phyloP scores from a whole-genome alignment of 2,888 invertebrate genomes.

The Epirrhoe tristata region DNA sequence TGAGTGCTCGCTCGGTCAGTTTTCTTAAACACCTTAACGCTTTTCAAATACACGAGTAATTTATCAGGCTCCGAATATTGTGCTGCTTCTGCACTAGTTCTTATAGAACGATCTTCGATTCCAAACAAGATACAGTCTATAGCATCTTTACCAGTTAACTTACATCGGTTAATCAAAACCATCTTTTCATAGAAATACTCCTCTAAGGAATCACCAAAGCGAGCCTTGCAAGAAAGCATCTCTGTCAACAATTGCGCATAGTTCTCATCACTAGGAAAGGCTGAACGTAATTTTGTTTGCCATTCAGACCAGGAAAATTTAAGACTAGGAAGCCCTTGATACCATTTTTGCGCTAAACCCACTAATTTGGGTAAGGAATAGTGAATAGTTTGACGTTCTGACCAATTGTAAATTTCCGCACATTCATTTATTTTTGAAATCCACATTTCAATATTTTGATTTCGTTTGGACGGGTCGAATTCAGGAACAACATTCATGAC shows the following conservation, averaged over 20 bases:
- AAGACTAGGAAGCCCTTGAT: background rate
- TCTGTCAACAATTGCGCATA: conserved; percentile 4
- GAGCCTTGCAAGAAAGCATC: conserved; percentile 3
- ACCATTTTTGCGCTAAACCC: background rate
- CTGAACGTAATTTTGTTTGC: background rate
- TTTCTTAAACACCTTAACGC: background rate
- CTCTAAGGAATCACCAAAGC: conserved; percentile 11
- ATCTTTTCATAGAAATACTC: conserved; percentile 17
- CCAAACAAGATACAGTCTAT: conserved; percentile 11
- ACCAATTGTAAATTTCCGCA: background rate
- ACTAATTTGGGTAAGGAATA: background rate
- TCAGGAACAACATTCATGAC: background rate
- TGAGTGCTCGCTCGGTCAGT: background rate
- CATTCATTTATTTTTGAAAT: background rate
- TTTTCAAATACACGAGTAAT: background rate
- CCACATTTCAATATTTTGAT: background rate
- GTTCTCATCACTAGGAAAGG: conserved; percentile 1
- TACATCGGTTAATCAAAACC: conserved; percentile 6
- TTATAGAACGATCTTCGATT: conserved; percentile 6
- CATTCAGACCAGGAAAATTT: background rate
- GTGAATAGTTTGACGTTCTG: no score
- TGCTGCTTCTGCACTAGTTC: conserved; percentile 11
- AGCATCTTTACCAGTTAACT: conserved; percentile 1
- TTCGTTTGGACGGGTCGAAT: background rate
- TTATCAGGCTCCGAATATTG: conserved; percentile 14